phyloP scores from a whole-genome alignment of 2,888 invertebrate species.

The Pogonocherus hispidulus region DNA sequence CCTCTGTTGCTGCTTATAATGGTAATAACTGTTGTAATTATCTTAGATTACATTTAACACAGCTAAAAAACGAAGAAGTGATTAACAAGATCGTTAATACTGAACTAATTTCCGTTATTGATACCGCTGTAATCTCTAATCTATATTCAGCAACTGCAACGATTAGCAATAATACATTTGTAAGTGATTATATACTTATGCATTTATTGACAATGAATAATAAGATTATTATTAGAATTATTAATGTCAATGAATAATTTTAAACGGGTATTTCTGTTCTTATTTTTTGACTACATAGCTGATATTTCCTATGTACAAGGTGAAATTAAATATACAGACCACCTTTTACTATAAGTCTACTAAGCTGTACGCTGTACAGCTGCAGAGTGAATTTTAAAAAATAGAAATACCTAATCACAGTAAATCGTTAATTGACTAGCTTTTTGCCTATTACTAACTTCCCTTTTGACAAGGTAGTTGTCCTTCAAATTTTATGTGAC shows the following conservation, averaged over 20 bases:
- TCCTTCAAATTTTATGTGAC: too few relatives aligned
- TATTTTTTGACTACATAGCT: background rate
- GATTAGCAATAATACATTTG: background rate
- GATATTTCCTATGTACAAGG: too few relatives aligned
- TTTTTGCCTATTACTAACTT: background rate
- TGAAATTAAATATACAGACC: too few relatives aligned
- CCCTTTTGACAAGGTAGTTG: background rate
- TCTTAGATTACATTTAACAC: background rate
- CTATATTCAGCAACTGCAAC: background rate
- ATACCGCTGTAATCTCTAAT: background rate
- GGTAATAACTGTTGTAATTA: conserved; percentile 2
- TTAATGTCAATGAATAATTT: background rate
- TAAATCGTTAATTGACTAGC: too few relatives aligned
- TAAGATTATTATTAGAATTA: background rate
- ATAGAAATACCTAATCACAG: too few relatives aligned
- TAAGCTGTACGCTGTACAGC: too few relatives aligned
- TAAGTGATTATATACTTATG: too few relatives aligned
- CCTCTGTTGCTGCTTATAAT: too few relatives aligned
- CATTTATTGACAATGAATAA: background rate
- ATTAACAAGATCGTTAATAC: background rate
- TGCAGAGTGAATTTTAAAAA: background rate
- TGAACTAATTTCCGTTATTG: background rate
- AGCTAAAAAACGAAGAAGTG: background rate
- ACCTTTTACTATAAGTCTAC: background rate
- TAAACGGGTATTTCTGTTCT: background rate